A percentile compares a stretch with the other conserved stretches of the same genome.
phyloP scores from a whole-genome alignment of 2,888 invertebrate genomes.

The Drosophila leonis region DNA sequence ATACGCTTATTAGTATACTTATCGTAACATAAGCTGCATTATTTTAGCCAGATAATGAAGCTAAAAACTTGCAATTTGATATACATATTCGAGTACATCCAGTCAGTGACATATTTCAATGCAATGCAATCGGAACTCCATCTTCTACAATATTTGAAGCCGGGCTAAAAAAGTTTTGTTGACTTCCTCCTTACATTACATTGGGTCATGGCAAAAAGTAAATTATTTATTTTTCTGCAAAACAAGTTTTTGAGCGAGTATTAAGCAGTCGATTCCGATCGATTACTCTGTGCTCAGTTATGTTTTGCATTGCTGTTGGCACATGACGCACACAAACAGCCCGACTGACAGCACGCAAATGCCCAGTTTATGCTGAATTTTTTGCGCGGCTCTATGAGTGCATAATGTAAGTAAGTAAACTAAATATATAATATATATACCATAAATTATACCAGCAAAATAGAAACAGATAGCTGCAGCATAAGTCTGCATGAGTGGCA shows the following conservation, averaged over 20 bases:
- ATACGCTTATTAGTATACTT: too few species aligned
- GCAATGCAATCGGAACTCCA: too few species aligned
- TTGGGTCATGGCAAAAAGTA: too few species aligned
- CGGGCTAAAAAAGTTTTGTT: too few species aligned
- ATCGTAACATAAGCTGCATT: too few species aligned
- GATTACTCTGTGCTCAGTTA: background rate
- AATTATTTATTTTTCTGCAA: too few species aligned
- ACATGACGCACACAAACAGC: background rate
- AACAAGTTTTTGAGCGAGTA: background rate
- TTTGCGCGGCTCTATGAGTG: slow-evolving; percentile 1
- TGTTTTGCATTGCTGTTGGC: background rate
- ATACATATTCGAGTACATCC: too few species aligned
- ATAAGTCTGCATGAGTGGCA: background rate
- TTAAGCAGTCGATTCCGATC: background rate
- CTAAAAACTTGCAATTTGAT: too few species aligned
- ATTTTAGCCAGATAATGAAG: too few species aligned
- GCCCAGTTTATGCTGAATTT: slow-evolving; percentile 49
- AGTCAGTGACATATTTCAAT: too few species aligned
- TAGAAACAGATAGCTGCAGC: background rate
- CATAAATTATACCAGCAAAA: background rate
- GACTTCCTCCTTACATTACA: too few species aligned
- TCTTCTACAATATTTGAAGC: too few species aligned
- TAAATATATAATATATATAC: background rate
- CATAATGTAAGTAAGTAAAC: background rate
- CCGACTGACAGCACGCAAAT: slow-evolving; percentile 22